Evolutionary conservation across 2,888 invertebrate genomes (phyloP).

Genomic region (Lithophane semibrunnea): DNA sequence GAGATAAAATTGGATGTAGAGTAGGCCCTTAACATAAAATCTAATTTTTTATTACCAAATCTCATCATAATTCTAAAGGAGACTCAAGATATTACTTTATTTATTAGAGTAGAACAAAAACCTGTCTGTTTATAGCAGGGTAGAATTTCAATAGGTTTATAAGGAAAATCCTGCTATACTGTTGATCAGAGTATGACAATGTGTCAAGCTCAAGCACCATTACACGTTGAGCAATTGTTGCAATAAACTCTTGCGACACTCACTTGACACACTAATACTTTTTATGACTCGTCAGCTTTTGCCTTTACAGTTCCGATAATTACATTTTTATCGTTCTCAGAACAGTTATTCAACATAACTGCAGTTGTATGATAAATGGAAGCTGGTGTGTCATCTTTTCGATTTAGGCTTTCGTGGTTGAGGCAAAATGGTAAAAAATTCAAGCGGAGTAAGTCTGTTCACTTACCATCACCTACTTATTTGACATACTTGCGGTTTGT

Average conservation of each 20-base stretch:
- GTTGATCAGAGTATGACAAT: conserved; percentile 35
- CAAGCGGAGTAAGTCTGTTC: conserved; percentile 3
- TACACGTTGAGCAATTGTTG: conserved; percentile 46
- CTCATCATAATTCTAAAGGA: conserved; percentile 3
- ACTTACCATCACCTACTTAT: background rate
- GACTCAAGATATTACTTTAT: background rate
- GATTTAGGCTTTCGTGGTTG: background rate
- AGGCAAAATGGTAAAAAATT: conserved; percentile 5
- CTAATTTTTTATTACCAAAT: conserved; percentile 9
- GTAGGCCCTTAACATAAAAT: background rate
- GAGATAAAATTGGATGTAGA: no score
- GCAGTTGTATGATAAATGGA: conserved; percentile 42
- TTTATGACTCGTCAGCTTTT: conserved; percentile 50
- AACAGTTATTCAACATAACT: conserved; percentile 40
- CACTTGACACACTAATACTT: conserved; percentile 57
- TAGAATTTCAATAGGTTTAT: conserved; percentile 30
- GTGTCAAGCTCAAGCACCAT: conserved; percentile 23
- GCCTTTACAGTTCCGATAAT: conserved; percentile 40
- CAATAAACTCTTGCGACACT: conserved; percentile 51
- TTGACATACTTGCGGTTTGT: conserved; percentile 16
- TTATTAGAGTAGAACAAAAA: conserved; percentile 25
- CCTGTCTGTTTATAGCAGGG: conserved; percentile 17
- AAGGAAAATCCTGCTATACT: conserved; percentile 55
- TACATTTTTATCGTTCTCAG: conserved; percentile 55
- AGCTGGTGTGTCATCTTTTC: conserved; percentile 35